Evolutionary conservation across 2,888 invertebrate species (phyloP).

Genomic region (Ormyrus nitidulus): DNA sequence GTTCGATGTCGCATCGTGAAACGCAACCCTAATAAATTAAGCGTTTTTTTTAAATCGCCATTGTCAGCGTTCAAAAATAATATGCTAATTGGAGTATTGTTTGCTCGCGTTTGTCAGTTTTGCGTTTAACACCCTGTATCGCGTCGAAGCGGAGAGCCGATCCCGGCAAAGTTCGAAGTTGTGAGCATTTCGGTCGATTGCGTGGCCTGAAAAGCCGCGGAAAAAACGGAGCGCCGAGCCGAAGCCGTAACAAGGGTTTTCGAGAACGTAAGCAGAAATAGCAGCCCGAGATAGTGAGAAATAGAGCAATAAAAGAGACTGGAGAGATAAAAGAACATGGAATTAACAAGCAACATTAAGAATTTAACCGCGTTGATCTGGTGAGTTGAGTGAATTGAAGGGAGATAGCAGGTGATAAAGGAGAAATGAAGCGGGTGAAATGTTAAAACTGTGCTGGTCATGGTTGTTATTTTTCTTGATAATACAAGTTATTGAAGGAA

Average conservation of each 20-base stretch:
- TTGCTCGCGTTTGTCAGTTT: no score
- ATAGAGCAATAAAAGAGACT: not conserved
- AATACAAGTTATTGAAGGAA: no score
- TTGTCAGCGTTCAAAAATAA: no score
- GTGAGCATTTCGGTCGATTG: constrained; percentile 4
- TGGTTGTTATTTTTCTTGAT: no score
- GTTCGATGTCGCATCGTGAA: no score
- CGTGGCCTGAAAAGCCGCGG: not conserved
- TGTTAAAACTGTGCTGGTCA: not conserved
- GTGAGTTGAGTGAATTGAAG: not conserved
- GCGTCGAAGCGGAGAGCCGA: no score
- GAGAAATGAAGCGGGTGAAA: not conserved
- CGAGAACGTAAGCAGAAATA: not conserved
- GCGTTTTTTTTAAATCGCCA: no score
- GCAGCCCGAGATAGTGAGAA: not conserved
- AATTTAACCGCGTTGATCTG: not conserved
- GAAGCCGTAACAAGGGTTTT: not conserved
- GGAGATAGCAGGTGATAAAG: not conserved
- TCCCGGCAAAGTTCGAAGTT: no score
- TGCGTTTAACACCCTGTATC: no score
- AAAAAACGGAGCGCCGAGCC: not conserved
- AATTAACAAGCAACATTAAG: constrained; percentile 4
- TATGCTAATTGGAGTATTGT: no score
- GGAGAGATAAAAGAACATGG: constrained; percentile 6
- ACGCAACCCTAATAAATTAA: no score